phyloP scores from a whole-genome alignment of 2,113 vertebrate species.

The Sporophila hypoxantha region DNA sequence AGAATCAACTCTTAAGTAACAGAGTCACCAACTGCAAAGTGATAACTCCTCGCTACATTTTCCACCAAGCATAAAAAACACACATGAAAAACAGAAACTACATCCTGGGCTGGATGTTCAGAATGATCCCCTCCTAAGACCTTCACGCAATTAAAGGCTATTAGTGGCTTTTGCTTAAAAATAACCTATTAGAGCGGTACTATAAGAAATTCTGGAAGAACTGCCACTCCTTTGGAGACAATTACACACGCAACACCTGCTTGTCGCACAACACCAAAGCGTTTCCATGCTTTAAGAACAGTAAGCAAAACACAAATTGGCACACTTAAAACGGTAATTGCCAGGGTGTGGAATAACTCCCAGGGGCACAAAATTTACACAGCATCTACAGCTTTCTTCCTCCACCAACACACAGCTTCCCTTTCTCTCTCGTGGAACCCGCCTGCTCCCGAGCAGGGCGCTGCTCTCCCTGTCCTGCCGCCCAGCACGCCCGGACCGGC shows the following conservation, averaged over 20 bases:
- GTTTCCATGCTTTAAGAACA: background rate
- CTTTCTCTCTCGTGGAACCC: background rate
- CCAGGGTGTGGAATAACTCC: background rate
- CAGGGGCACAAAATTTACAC: background rate
- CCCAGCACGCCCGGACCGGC: background rate
- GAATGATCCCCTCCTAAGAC: background rate
- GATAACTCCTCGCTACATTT: background rate
- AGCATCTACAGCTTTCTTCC: background rate
- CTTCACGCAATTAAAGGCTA: background rate
- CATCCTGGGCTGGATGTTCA: too few species aligned
- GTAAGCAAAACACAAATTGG: background rate
- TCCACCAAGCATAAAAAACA: background rate
- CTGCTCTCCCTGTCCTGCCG: background rate
- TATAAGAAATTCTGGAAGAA: background rate
- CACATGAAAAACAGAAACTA: background rate
- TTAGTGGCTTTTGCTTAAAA: background rate
- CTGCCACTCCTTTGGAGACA: background rate
- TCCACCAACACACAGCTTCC: background rate
- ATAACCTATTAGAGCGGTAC: background rate
- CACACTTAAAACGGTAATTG: background rate
- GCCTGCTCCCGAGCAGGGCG: background rate
- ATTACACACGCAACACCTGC: background rate
- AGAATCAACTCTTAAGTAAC: background rate
- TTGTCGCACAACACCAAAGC: background rate
- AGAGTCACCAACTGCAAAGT: background rate